Evolutionary conservation across 2,888 invertebrate species (phyloP).

Genomic region (Napeogenes sylphis): DNA sequence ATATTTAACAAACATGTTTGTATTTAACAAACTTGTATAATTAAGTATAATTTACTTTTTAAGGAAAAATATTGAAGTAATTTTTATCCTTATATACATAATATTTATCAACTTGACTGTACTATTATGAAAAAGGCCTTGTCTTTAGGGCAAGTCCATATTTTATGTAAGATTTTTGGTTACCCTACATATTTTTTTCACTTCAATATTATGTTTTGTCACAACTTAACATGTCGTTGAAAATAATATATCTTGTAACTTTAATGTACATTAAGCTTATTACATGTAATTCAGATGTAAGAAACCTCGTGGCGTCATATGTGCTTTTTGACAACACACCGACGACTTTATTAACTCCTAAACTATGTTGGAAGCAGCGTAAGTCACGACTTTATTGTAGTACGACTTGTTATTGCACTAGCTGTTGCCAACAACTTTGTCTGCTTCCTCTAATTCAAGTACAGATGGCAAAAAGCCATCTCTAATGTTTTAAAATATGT

Average conservation of each 20-base stretch:
- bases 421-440: not conserved
- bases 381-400: constrained; percentile 37
- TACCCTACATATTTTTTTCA: not conserved
- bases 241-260: constrained; percentile 13
- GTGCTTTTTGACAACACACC: constrained; percentile 46
- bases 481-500: too few relatives aligned
- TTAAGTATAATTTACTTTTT: too few relatives aligned
- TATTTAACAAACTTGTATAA: too few relatives aligned
- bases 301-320: constrained; percentile 40
- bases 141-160: too few relatives aligned
- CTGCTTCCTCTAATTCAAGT: not conserved
- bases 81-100: too few relatives aligned
- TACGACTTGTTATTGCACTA: not conserved
- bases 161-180: too few relatives aligned
- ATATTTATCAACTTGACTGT: too few relatives aligned
- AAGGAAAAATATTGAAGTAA: too few relatives aligned
- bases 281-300: constrained; percentile 15
- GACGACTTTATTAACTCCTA: constrained; percentile 47
- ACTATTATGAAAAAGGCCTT: too few relatives aligned
- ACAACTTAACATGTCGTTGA: constrained; percentile 16
- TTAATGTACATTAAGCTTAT: constrained; percentile 9
- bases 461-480: not conserved
- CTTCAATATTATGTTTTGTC: not conserved
- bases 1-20: too few relatives aligned
- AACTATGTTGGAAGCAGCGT: constrained; percentile 57